Base-by-base conservation (phyloP, 2,113 vertebrate species). In the Corvus cornix region DNA sequence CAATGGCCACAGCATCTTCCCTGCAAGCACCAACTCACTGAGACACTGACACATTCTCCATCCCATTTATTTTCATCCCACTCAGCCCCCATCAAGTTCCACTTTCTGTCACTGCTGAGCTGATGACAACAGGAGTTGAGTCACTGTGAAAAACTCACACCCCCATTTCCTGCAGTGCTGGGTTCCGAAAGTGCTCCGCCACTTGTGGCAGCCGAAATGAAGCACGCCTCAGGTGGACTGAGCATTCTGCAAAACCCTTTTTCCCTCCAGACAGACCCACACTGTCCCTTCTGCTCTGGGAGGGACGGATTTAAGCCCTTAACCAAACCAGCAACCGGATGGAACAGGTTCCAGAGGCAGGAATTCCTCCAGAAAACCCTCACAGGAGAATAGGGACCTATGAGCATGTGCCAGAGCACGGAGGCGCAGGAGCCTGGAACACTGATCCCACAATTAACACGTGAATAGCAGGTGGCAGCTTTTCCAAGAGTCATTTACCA, bases 91-190 rank as follows among this genome's bases (percentile, higher is more conserved):
- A 63, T 56, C 84, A 10, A 48, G 84, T 49, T 88, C 81, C 82
- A 75, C 44, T 81, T 70, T 64, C 69, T 86, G 76, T 43, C 79
- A 26, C 66, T 28, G 66, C 73, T 12, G 58, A 76, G 69, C 77
- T 31, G 68, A 16, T 91, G 91, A 37, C 90, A 96, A 27, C 35
- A 69, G 93, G 21, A 30, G 31, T 27, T 95, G 94, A 94, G 62
- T 96, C 91, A 93, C 53, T 7, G 76, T 27, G 73, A 60, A 56
- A 16, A 72, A 15, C 59, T 58, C 51, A 33, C 92, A 70, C 80
- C 83, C 73, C 60, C 77, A 35, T 77, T 80, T 83, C 74, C 85
- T 59, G 59, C 74, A 60, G 55, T 1, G 41, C 63, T 62, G 81
- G 58, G 41, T 13, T 78, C 12, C 43, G 49, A 0, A 5, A 74